These are phyloP conservation scores for Cladorhizidae sp. DNA, from an alignment of 37 sponge, comb jelly and placozoan genomes.

Conservation along the genomic window DNA sequence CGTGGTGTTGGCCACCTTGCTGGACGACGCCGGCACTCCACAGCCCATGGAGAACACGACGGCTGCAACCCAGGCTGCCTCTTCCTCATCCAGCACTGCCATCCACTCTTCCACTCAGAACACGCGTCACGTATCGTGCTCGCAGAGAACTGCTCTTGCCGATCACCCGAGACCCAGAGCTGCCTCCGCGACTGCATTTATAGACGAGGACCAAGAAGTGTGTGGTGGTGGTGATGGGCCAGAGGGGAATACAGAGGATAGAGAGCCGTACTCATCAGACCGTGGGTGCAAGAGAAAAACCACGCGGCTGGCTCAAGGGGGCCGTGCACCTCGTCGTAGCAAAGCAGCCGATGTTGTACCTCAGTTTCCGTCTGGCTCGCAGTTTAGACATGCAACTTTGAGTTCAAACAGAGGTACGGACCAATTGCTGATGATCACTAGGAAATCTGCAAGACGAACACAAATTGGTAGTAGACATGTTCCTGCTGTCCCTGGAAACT, in stretches of 20 bases:
- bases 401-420: background rate
- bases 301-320: background rate
- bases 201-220: no score
- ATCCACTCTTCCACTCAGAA: background rate
- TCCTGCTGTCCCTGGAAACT: background rate
- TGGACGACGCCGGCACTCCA: constrained; percentile 5
- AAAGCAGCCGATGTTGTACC: background rate
- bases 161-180: no score
- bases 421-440: background rate
- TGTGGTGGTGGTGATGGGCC: no score
- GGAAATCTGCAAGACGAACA: background rate
- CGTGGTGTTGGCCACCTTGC: constrained; percentile 87
- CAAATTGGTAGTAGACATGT: background rate
- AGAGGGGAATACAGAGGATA: no score
- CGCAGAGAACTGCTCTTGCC: no score
- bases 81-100: background rate
- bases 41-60: background rate
- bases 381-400: background rate
- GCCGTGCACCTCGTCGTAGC: background rate
- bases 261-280: no score
- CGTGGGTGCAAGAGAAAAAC: background rate
- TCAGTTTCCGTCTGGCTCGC: constrained; percentile 17
- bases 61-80: background rate
- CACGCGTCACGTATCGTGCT: background rate
- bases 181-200: no score